A percentile compares a stretch with the other conserved stretches of the same genome.
Evolutionary conservation across 1,140 invertebrate genomes (phyloP).

Genomic region (Lasioglossum baleicum): DNA sequence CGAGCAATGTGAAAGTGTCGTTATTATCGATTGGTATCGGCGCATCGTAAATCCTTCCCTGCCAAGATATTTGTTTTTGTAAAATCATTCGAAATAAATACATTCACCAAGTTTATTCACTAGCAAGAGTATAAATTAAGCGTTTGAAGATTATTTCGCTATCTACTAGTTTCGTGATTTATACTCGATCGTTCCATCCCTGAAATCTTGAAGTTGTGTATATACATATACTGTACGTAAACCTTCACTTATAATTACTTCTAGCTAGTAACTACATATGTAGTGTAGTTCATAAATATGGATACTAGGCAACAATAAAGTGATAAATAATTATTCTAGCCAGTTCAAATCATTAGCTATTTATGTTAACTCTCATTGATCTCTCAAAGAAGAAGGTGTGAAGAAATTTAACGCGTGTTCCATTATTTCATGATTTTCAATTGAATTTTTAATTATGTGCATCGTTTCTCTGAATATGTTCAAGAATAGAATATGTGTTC

Average conservation of each 20-base stretch:
- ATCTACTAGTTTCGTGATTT: not conserved
- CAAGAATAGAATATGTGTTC: too few relatives aligned
- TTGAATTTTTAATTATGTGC: too few relatives aligned
- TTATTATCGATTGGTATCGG: constrained; percentile 16
- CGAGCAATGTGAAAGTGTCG: constrained; percentile 31
- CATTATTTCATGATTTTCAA: too few relatives aligned
- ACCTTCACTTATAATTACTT: not conserved
- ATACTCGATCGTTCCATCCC: not conserved
- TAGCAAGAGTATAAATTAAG: not conserved
- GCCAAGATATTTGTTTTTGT: not conserved
- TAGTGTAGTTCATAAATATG: too few relatives aligned
- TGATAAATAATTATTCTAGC: not conserved
- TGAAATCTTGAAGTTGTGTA: not conserved
- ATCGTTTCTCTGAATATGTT: too few relatives aligned
- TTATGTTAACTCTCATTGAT: too few relatives aligned
- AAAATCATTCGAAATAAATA: not conserved
- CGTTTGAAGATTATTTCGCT: not conserved
- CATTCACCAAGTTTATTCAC: constrained; percentile 1
- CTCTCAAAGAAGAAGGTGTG: too few relatives aligned
- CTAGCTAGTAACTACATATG: not conserved
- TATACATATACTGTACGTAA: not conserved
- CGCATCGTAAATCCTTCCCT: constrained; percentile 18
- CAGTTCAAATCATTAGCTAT: too few relatives aligned
- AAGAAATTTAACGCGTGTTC: too few relatives aligned
- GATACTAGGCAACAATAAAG: too few relatives aligned